Evolutionary conservation across 92 coral and sea anemone genomes (phyloP), one percentile per base, ranked within the genome.

Genomic region (Porites evermanni): DNA sequence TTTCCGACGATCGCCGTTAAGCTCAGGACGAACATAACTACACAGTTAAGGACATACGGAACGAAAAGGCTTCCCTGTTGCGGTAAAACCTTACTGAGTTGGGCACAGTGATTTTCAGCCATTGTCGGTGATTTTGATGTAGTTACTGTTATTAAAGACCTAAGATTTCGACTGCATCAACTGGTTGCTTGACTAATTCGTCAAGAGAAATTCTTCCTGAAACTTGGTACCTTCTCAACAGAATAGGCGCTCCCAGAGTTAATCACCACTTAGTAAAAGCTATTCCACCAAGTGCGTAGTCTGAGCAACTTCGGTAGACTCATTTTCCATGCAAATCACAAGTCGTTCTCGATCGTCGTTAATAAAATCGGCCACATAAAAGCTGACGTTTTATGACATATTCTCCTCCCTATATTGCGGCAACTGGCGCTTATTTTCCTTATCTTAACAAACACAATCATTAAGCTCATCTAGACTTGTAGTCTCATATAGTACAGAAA

Each of bases 1-100:
- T 83, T 83, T 17, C 87, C 87, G 13, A 64, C 16, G 0, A 83
- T 65, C 12, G 87, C 72, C 74, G 87, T 73, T 50, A 74, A n/a
- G 53, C 87, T 83, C 14, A 83, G 80, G 52, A 83, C 8, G 6
- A 64, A 50, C 87, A 83, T 83, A 3, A 83, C 12, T 26, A 64
- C 74, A 53, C 80, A 83, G 80, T 83, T 83, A 24, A 52, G 13
- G 3, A 73, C 65, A 53, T 83, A 83, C 8, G 87, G 87, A 52
- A 26, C 0, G 72, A 73, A 64, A 1, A 83, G 73, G 26, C 61
- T 51, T 53, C 87, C 87, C 17, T 73, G 64, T 54, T 83, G 65
- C 20, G 87, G 87, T 5, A 83, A 17, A 65, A 83, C 65, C 74
- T 73, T 83, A 32, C 64, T 83, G 59, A 83, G 44, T 3, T 51